phyloP scores from a whole-genome alignment of 2,888 invertebrate genomes.

The Dendrolimus houi region DNA sequence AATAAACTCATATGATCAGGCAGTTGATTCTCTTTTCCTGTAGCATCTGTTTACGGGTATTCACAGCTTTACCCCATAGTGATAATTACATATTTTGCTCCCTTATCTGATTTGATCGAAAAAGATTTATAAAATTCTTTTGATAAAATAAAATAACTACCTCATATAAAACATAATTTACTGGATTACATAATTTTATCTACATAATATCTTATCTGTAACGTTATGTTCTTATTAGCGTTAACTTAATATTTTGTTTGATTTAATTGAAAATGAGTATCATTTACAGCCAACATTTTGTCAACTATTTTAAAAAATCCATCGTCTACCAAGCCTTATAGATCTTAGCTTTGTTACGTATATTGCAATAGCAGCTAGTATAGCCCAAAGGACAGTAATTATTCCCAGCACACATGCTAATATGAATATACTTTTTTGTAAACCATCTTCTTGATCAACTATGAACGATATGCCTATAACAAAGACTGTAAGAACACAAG shows the following conservation, averaged over 20 bases:
- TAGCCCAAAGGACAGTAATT: conserved; percentile 47
- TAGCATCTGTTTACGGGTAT: no score
- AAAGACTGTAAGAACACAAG: conserved; percentile 41
- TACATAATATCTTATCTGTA: not conserved
- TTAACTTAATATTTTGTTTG: not conserved
- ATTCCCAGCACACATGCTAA: conserved; percentile 38
- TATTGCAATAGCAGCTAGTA: conserved; percentile 38
- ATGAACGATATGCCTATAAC: conserved; percentile 40
- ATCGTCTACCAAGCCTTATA: conserved; percentile 29
- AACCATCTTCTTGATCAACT: conserved; percentile 36
- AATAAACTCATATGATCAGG: no score
- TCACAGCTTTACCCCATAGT: no score
- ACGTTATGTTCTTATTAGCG: no score
- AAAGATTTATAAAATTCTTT: no score
- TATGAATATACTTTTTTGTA: conserved; percentile 46
- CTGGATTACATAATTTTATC: not conserved
- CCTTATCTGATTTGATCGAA: no score
- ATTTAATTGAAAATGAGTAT: not conserved
- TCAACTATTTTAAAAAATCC: conserved; percentile 14
- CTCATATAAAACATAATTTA: not conserved
- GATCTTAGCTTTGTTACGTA: conserved; percentile 45
- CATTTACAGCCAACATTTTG: not conserved
- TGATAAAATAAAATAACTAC: not conserved
- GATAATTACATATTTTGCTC: no score
- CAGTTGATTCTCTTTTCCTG: no score